These are phyloP conservation scores for Acanthosepion pharaonis DNA, from an alignment of 2,888 invertebrate species.

Conservation along the genomic window DNA sequence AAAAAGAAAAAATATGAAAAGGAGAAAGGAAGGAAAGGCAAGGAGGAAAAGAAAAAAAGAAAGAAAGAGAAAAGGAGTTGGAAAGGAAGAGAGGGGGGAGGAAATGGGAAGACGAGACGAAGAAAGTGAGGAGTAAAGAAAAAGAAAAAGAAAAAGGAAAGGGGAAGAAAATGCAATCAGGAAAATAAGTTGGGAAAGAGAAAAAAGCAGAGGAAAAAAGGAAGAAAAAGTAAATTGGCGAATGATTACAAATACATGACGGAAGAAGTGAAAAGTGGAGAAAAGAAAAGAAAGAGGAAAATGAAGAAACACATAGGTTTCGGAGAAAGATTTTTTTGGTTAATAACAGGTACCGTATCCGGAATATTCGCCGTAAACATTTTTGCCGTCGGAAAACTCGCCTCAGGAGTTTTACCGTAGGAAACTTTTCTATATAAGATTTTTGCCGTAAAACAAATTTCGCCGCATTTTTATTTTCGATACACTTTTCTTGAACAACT, in stretches of 20 bases:
- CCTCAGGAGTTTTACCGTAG: too few relatives aligned
- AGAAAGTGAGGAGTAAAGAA: accelerated
- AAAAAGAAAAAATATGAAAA: not conserved
- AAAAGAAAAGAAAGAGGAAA: not conserved
- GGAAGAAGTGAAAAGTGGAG: not conserved
- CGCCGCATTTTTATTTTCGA: too few relatives aligned
- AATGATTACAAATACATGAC: not conserved
- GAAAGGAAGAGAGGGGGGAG: accelerated
- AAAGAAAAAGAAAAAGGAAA: not conserved
- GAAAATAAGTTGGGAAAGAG: not conserved
- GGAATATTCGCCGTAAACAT: too few relatives aligned
- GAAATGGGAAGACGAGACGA: not conserved
- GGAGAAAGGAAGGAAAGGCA: not conserved
- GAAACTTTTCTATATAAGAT: too few relatives aligned
- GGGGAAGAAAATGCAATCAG: not conserved
- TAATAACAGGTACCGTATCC: too few relatives aligned
- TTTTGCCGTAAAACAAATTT: too few relatives aligned
- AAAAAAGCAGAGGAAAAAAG: not conserved
- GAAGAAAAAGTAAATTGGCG: not conserved
- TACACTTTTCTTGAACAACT: too few relatives aligned
- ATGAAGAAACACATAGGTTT: not conserved
- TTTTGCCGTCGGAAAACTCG: too few relatives aligned
- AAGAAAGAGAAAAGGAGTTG: not conserved
- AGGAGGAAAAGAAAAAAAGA: not conserved
- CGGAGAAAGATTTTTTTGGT: too few relatives aligned